phyloP scores from a whole-genome alignment of 2,888 invertebrate genomes.

The Phanerotoma sp. region DNA sequence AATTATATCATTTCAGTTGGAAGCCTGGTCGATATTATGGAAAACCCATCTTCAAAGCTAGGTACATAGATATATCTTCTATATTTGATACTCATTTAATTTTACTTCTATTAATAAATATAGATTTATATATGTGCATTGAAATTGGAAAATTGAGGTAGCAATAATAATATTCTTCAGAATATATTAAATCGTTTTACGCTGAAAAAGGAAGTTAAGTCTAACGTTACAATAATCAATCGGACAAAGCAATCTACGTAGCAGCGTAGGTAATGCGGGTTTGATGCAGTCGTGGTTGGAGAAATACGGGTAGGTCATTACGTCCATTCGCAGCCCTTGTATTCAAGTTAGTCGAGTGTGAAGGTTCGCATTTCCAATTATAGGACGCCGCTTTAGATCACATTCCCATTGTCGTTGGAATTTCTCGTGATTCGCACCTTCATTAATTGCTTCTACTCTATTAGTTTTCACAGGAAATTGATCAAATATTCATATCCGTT shows the following conservation, averaged over 20 bases:
- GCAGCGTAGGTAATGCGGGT: constrained; percentile 25
- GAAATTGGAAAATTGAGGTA: too few species aligned
- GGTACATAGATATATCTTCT: not conserved
- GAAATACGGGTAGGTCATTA: constrained; percentile 32
- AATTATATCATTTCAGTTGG: not conserved
- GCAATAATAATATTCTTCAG: not conserved
- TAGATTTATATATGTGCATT: too few species aligned
- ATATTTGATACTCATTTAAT: not conserved
- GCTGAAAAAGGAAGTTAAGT: not conserved
- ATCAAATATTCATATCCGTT: not conserved
- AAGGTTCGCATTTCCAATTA: constrained; percentile 29
- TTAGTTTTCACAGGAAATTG: not conserved
- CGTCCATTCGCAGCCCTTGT: constrained; percentile 23
- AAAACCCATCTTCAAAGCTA: too few species aligned
- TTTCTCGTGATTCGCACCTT: constrained; percentile 18
- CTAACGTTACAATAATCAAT: not conserved
- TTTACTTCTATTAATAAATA: too few species aligned
- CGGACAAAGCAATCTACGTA: not conserved
- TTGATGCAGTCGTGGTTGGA: constrained; percentile 20
- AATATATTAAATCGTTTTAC: not conserved
- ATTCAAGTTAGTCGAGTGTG: constrained; percentile 19
- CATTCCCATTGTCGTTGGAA: constrained; percentile 28
- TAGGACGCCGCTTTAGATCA: constrained; percentile 27
- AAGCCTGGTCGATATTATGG: constrained; percentile 1
- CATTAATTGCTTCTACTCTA: constrained; percentile 3